A percentile compares a stretch with the other conserved stretches of the same genome.
Conservation (phyloP, 2,888 invertebrate species). For the Noctua janthe region DNA sequence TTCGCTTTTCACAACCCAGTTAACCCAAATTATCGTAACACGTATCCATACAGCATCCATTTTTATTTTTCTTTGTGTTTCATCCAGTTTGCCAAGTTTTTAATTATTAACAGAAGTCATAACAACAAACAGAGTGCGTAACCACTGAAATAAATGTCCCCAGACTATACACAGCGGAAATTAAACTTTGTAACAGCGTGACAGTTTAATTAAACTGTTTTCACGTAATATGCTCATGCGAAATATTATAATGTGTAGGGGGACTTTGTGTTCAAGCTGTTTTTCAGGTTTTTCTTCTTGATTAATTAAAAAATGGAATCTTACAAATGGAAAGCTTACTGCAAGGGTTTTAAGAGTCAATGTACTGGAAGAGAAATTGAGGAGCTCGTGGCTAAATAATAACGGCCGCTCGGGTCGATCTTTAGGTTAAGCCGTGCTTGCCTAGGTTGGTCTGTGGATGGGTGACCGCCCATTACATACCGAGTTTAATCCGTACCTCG, state of each 20-base stretch:
- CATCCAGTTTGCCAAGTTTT: conserved; percentile 43
- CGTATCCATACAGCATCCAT: not conserved
- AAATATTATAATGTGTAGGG: conserved; percentile 10
- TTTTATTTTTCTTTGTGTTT: conserved; percentile 28
- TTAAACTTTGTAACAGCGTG: conserved; percentile 67
- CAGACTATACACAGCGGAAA: conserved; percentile 66
- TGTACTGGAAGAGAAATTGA: too few relatives aligned
- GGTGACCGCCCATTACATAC: too few relatives aligned
- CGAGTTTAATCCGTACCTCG: too few relatives aligned
- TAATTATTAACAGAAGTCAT: conserved; percentile 53
- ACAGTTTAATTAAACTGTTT: conserved; percentile 69
- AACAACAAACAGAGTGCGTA: conserved; percentile 54
- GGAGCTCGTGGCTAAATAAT: too few relatives aligned
- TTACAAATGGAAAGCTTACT: not conserved
- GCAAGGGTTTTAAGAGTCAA: not conserved
- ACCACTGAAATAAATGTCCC: conserved; percentile 67
- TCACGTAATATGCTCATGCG: conserved; percentile 51
- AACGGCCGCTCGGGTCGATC: too few relatives aligned
- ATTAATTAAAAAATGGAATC: not conserved
- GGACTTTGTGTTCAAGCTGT: not conserved
- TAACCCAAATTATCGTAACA: not conserved
- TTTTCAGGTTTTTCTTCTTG: not conserved
- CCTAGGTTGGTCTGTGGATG: too few relatives aligned
- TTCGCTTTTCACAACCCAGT: not conserved
- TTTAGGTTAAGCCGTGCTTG: too few relatives aligned